phyloP scores from a whole-genome alignment of 1,140 invertebrate species.

The Pseudobourletiella spinata region DNA sequence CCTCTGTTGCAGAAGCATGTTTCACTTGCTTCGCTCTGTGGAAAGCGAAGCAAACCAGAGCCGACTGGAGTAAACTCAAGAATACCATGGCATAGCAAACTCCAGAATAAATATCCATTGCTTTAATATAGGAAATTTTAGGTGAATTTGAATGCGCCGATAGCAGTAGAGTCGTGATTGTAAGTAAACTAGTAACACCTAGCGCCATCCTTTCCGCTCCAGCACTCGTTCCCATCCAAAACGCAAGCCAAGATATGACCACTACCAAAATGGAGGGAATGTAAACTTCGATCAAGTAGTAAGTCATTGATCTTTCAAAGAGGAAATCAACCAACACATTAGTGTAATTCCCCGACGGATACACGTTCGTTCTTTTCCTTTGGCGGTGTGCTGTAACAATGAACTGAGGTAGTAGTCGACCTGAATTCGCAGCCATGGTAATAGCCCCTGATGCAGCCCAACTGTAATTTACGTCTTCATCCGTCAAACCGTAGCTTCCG shows the following conservation, averaged over 20 bases:
- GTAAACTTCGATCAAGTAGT: not conserved
- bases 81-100: too few relatives aligned
- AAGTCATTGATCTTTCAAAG: not conserved
- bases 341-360: not conserved
- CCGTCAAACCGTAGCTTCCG: constrained; percentile 40
- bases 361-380: not conserved
- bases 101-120: constrained; percentile 50
- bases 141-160: constrained; percentile 51
- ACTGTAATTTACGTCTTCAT: not conserved
- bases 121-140: constrained; percentile 51
- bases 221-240: constrained; percentile 21
- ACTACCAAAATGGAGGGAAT: not conserved
- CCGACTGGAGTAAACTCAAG: too few relatives aligned
- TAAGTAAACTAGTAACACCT: constrained; percentile 49
- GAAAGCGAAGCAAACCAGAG: too few relatives aligned
- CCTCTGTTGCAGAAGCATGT: too few relatives aligned
- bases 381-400: too few relatives aligned
- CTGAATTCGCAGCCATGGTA: not conserved
- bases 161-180: constrained; percentile 52
- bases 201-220: constrained; percentile 44
- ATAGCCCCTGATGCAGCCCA: not conserved
- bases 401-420: too few relatives aligned
- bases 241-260: not conserved
- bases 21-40: too few relatives aligned
- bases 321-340: not conserved